Evolutionary conservation across 2,113 vertebrate genomes (phyloP).

Genomic region (Ranitomeya variabilis): DNA sequence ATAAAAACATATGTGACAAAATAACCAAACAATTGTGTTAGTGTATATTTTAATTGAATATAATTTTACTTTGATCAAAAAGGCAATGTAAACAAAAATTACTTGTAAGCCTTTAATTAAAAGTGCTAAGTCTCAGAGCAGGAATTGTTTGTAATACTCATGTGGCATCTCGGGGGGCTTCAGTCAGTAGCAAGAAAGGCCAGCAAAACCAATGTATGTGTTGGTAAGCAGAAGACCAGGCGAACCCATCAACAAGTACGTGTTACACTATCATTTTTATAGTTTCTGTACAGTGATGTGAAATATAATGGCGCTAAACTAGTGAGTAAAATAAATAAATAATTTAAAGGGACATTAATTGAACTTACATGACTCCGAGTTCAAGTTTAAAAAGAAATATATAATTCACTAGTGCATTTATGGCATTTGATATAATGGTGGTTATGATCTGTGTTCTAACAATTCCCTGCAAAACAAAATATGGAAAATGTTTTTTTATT

Average conservation of each 20-base stretch:
- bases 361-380: constrained; percentile 80
- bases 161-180: not conserved
- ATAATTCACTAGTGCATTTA: constrained; percentile 78
- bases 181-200: not conserved
- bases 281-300: too few species aligned
- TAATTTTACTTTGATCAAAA: not conserved
- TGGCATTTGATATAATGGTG: constrained; percentile 73
- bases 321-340: too few species aligned
- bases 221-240: not conserved
- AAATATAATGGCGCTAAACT: too few species aligned
- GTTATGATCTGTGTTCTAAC: constrained; percentile 86
- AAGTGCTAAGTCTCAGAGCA: not conserved
- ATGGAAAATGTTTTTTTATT: not conserved
- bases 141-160: not conserved
- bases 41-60: too few species aligned
- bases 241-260: not conserved
- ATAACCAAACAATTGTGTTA: too few species aligned
- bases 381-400: constrained; percentile 75
- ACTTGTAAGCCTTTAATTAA: too few species aligned
- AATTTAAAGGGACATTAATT: not conserved
- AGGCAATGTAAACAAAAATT: not conserved
- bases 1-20: too few species aligned
- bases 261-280: not conserved
- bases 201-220: not conserved
- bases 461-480: constrained; percentile 76